phyloP scores from a whole-genome alignment of 2,888 invertebrate species.

The Dasysyrphus albostriatus region DNA sequence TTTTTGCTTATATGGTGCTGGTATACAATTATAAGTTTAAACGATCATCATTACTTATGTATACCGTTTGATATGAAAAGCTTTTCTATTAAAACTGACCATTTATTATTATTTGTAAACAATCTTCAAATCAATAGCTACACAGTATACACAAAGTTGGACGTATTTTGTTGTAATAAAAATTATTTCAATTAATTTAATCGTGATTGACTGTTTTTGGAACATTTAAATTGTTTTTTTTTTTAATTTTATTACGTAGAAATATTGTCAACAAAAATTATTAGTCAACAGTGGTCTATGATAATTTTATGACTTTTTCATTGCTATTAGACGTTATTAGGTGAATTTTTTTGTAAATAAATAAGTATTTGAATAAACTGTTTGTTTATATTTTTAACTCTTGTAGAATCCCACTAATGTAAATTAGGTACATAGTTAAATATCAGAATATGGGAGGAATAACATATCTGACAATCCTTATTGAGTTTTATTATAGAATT shows the following conservation, averaged over 20 bases:
- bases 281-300: conserved; percentile 6
- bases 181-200: conserved; percentile 16
- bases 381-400: neutral
- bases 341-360: neutral
- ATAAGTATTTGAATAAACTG: neutral
- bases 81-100: conserved; percentile 12
- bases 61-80: neutral
- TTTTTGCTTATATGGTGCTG: neutral
- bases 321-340: neutral
- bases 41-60: neutral
- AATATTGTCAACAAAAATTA: conserved; percentile 32
- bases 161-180: conserved; percentile 22
- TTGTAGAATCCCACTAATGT: too few species aligned
- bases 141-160: neutral
- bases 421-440: too few species aligned
- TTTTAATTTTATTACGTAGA: neutral
- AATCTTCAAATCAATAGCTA: conserved; percentile 6
- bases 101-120: conserved; percentile 14
- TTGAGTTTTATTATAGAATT: too few species aligned
- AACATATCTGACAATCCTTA: too few species aligned
- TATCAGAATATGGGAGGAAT: too few species aligned
- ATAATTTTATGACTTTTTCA: conserved; percentile 8
- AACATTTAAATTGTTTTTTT: conserved; percentile 16
- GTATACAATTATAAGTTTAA: neutral
- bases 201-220: conserved; percentile 10